These are phyloP conservation scores for Brachynemurus nebulosus DNA, from an alignment of 2,888 invertebrate species.

Conservation along the genomic window DNA sequence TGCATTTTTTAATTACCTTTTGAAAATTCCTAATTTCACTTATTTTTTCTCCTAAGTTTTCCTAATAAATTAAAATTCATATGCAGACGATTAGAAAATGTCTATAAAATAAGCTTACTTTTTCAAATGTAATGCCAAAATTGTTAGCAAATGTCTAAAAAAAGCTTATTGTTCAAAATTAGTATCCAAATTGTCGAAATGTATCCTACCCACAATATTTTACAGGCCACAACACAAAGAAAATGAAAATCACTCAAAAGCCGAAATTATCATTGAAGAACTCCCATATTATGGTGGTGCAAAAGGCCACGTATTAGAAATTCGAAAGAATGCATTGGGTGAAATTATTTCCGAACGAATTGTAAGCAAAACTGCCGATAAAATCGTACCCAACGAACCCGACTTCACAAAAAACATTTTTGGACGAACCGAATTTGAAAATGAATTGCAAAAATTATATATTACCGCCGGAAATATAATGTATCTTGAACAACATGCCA, in stretches of 20 bases:
- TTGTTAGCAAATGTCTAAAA: too few relatives aligned
- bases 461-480: constrained; percentile 37
- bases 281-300: constrained; percentile 60
- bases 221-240: constrained; percentile 6
- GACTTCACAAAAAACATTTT: too few relatives aligned
- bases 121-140: too few relatives aligned
- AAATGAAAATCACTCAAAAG: background rate
- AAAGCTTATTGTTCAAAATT: too few relatives aligned
- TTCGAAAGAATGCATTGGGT: constrained; percentile 40
- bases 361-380: background rate
- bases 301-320: constrained; percentile 51
- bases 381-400: background rate
- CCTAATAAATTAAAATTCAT: too few relatives aligned
- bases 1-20: too few relatives aligned
- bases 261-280: constrained; percentile 1
- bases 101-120: too few relatives aligned
- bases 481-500: constrained; percentile 45
- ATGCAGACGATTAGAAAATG: too few relatives aligned
- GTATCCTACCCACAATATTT: too few relatives aligned
- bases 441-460: constrained; percentile 5
- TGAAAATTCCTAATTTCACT: too few relatives aligned
- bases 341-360: constrained; percentile 24
- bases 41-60: too few relatives aligned
- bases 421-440: background rate
- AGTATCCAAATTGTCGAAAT: too few relatives aligned